A percentile compares a stretch with the other conserved stretches of the same genome.
phyloP scores from a whole-genome alignment of 2,797 vertebrate genomes.

The Podarcis siculus region DNA sequence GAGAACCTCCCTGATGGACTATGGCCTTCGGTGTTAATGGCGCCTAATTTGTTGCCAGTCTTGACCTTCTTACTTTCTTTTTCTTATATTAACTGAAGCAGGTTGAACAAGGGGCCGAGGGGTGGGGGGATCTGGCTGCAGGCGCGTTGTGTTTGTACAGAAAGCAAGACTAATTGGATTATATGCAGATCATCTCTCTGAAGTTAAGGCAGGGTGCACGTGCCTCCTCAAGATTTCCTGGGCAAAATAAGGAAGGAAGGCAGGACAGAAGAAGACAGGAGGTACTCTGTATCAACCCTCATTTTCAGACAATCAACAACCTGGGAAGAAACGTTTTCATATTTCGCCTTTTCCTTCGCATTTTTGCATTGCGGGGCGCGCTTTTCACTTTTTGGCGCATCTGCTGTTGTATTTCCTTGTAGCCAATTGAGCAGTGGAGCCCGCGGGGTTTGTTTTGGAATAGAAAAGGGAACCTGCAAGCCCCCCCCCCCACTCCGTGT shows the following conservation, averaged over 20 bases:
- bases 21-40: not conserved
- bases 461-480: not conserved
- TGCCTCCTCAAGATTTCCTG: not conserved
- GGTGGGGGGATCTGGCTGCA: not conserved
- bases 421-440: too few relatives aligned
- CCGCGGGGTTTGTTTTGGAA: not conserved
- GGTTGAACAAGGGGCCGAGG: not conserved
- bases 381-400: not conserved
- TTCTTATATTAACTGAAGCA: not conserved
- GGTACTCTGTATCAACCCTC: too few relatives aligned
- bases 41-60: not conserved
- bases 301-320: not conserved
- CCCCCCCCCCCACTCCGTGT: not conserved
- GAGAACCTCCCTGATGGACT: not conserved
- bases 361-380: not conserved
- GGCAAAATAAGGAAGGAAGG: not conserved
- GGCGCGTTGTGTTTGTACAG: constrained; percentile 8
- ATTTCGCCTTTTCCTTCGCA: not conserved
- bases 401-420: not conserved
- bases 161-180: constrained; percentile 34
- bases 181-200: not conserved
- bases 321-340: not conserved
- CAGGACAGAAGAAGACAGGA: not conserved
- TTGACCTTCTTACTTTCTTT: not conserved
- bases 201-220: not conserved